Base-by-base conservation (phyloP, 2,113 vertebrate species). In the Stigmatopora nigra region DNA sequence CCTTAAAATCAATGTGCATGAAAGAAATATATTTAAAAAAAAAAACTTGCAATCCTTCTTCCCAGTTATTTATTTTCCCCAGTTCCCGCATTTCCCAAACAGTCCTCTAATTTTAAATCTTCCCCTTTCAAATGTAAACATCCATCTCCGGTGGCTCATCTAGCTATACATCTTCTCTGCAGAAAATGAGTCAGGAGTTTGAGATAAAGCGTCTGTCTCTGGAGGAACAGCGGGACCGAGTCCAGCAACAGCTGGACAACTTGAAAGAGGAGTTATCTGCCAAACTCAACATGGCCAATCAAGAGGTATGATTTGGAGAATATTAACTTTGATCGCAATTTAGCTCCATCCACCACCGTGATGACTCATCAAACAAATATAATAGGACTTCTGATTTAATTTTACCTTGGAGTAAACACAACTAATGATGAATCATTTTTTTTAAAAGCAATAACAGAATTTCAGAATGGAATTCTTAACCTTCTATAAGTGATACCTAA, bases 131-230 rank as follows among this genome's bases (percentile, higher is more conserved):
- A 56, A 36, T 19, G 58, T 41, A 20, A 46, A 45, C 41, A 20
- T 45, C 45, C 1, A 3, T 61, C 41, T 20, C 20, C 13, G 53
- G 12, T 7, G 52, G 11, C 4, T 31, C 53, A 25, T 55, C 53
- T 25, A 14, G 13, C 41, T 20, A 6, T 22, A 6, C 22, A 61
- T 61, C 19, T 61, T 13, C 6, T 66, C 68, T 61, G 1, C 83
- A 98, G 96, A 95, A 98, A 81, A 81, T 98, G 86, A 94, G 94
- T 60, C 95, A 98, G 84, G 93, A 94, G 78, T 92, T 93, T 89
- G 93, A 95, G 87, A 98, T 95, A 41, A 93, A 94, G 68, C 93
- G 91, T 14, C 72, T 92, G 67, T 92, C 90, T 6, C 71, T 98
- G 84, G 95, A 97, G 86, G 93, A 93, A 16, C 93, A 95, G 87